These are phyloP conservation scores for Girardia tigrina DNA, from an alignment of 2,888 invertebrate genomes.

Conservation along the genomic window DNA sequence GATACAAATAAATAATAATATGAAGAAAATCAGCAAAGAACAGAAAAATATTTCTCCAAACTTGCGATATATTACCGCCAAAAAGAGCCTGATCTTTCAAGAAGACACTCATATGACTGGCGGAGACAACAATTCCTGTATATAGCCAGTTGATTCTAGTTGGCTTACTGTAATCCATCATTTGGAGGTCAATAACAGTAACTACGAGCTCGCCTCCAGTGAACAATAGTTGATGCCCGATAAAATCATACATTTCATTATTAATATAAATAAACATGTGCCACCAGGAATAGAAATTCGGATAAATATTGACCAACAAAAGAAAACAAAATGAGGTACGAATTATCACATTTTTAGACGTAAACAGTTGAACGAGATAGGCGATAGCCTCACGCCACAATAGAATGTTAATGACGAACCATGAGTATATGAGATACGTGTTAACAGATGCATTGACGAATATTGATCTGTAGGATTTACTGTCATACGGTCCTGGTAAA, in stretches of 20 bases:
- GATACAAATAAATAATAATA: neutral
- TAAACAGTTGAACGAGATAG: neutral
- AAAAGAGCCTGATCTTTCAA: neutral
- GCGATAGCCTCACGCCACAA: neutral
- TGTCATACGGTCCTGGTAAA: neutral
- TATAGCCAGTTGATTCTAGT: neutral
- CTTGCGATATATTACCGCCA: neutral
- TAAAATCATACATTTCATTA: constrained; percentile 12
- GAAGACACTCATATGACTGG: neutral
- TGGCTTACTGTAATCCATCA: neutral
- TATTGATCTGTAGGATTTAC: neutral
- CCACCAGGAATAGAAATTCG: constrained; percentile 13
- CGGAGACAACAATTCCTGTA: neutral
- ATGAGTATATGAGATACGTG: neutral
- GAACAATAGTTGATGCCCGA: neutral
- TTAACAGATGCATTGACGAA: neutral
- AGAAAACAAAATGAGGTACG: neutral
- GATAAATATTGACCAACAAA: neutral
- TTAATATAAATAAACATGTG: constrained; percentile 9
- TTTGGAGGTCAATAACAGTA: neutral
- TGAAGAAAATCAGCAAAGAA: neutral
- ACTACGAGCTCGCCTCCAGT: neutral
- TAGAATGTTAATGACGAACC: neutral
- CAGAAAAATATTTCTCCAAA: constrained; percentile 6
- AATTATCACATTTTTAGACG: neutral